These are phyloP conservation scores for Ariolimax columbianus DNA, from an alignment of 2,888 invertebrate species.

Conservation along the genomic window DNA sequence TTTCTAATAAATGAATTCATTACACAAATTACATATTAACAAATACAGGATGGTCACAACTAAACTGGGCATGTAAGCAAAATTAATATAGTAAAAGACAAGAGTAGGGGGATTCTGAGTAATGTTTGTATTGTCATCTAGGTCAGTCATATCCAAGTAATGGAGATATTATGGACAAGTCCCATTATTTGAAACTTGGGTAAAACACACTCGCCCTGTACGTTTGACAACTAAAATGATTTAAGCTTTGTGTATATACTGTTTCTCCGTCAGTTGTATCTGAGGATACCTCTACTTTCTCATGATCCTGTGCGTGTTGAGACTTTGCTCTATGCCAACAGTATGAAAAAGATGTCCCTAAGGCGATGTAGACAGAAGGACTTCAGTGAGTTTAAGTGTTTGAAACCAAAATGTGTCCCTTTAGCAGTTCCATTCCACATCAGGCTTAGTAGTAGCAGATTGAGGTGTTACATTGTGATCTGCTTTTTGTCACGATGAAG, in stretches of 20 bases:
- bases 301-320: constrained; percentile 40
- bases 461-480: neutral
- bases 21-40: no score
- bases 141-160: no score
- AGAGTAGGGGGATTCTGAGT: no score
- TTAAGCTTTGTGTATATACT: neutral
- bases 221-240: neutral
- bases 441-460: neutral
- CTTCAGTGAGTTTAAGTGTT: constrained; percentile 39
- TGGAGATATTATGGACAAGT: no score
- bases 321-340: constrained; percentile 50
- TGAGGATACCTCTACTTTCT: constrained; percentile 44
- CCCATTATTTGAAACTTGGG: no score
- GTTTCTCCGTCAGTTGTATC: constrained; percentile 43
- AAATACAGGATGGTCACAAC: no score
- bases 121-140: no score
- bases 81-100: no score
- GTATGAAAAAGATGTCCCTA: constrained; percentile 51
- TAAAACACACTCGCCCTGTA: no score
- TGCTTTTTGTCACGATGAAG: neutral
- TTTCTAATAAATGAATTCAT: no score
- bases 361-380: constrained; percentile 49
- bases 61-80: no score
- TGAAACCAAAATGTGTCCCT: neutral
- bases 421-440: neutral